Base-by-base conservation (phyloP, 2,888 invertebrate species). In the Macrophya annulata region DNA sequence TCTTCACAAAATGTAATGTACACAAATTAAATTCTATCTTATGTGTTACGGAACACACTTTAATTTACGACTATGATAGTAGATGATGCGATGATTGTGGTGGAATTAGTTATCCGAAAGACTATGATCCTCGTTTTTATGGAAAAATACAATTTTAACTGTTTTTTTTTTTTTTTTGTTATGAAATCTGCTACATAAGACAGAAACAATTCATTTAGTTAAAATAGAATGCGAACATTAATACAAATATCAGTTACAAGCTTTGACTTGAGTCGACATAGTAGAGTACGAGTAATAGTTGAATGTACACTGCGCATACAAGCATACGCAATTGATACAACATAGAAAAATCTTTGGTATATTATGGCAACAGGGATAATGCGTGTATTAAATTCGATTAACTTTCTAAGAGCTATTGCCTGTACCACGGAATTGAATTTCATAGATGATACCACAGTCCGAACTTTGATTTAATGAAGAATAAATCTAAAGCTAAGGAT, bases 271-370 rank as follows among this genome's bases (percentile, higher is more conserved):
- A 79, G 10, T 15, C 79, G 21, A 25, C 12, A 76, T 21, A 79
- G 51, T 79, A 77, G 12, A 15, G 74, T 45, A 45, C 74, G 45
- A 74, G 12, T 31, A 45, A 51, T 51, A 25, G 21, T 51, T 25
- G 25, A 21, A 25, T 21, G 31, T 48, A 76, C 25, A 76, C 48
- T 21, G 25, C 21, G 6, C 59, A 40, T 79, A 17, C 37, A 79
- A 55, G 31, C 48, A 76, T 48, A 76, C 76, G 76, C 37, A 51
- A 40, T 55, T 25, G 25, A 77, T 17, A 77, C 37, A 31, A 31
- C 37, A 77, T 77, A 55, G 55, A 55, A 10, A 51, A 10, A 55
- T 21, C 15, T 77, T 31, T 0, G 51, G 17, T 51, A 15, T 37
- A 37, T 37, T 15, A 37, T 68, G 8, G 25, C 37, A 37, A 68